These are phyloP conservation scores for Eudyptes chrysolophus DNA, from an alignment of 2,113 vertebrate species.

Conservation along the genomic window DNA sequence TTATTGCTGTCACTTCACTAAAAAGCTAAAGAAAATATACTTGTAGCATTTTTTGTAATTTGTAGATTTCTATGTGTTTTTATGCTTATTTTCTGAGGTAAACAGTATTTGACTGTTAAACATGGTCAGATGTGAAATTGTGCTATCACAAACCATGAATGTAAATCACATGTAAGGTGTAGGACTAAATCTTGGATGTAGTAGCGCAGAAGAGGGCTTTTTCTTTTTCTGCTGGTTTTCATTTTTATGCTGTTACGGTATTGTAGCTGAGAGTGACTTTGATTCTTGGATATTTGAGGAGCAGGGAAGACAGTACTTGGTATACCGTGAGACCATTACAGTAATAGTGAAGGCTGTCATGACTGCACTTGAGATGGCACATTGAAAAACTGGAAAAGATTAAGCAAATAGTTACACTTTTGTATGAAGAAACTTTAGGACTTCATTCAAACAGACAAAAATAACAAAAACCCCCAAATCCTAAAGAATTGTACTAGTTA, in stretches of 20 bases:
- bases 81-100: not conserved
- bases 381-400: not conserved
- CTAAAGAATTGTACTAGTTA: not conserved
- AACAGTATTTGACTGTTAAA: not conserved
- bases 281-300: not conserved
- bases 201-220: not conserved
- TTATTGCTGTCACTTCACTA: not conserved
- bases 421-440: not conserved
- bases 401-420: not conserved
- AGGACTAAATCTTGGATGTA: not conserved
- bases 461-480: not conserved
- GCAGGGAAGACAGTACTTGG: not conserved
- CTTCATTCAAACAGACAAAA: not conserved
- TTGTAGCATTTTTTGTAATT: not conserved
- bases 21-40: not conserved
- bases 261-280: not conserved
- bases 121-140: not conserved
- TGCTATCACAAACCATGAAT: not conserved
- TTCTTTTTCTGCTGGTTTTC: not conserved
- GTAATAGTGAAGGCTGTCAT: not conserved
- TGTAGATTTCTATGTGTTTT: not conserved
- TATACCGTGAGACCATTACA: not conserved
- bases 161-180: not conserved
- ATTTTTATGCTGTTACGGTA: not conserved
- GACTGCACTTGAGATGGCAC: not conserved